Evolutionary conservation across 2,797 vertebrate genomes (phyloP).

Genomic region (Carcharodon carcharias): DNA sequence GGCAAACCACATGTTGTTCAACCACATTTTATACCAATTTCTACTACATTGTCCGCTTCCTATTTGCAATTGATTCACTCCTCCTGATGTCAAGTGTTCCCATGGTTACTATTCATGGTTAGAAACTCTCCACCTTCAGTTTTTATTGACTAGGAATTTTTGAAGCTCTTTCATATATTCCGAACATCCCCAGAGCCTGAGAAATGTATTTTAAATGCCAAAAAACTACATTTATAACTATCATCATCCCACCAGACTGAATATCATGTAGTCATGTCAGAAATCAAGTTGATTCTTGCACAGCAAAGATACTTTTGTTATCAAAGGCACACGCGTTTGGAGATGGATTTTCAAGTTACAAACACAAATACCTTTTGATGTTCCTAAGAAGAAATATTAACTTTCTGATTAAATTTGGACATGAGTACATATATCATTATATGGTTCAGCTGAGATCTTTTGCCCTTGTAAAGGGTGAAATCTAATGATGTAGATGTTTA

Average conservation of each 20-base stretch:
- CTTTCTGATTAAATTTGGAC: neutral
- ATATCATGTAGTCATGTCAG: neutral
- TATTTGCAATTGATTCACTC: slow-evolving; percentile 16
- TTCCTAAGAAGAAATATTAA: neutral
- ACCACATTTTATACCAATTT: slow-evolving; percentile 9
- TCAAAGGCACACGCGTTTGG: neutral
- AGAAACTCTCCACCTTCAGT: slow-evolving; percentile 21
- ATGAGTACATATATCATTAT: neutral
- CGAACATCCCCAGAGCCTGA: slow-evolving; percentile 13
- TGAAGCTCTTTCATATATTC: slow-evolving; percentile 15
- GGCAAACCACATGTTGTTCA: neutral
- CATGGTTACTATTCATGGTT: slow-evolving; percentile 34
- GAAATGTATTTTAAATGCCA: neutral
- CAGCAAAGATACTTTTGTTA: neutral
- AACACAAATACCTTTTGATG: neutral
- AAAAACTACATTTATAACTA: neutral
- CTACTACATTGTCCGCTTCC: neutral
- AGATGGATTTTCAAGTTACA: neutral
- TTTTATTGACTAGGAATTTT: slow-evolving; percentile 21
- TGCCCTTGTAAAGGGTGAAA: neutral
- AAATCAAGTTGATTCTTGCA: neutral
- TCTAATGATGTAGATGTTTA: neutral
- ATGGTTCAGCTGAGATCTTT: neutral
- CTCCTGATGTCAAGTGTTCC: slow-evolving; percentile 35
- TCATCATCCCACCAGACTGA: neutral